Conservation (phyloP, 53 echinoderm and acorn worm genomes). For the Pentamera pediparva region DNA sequence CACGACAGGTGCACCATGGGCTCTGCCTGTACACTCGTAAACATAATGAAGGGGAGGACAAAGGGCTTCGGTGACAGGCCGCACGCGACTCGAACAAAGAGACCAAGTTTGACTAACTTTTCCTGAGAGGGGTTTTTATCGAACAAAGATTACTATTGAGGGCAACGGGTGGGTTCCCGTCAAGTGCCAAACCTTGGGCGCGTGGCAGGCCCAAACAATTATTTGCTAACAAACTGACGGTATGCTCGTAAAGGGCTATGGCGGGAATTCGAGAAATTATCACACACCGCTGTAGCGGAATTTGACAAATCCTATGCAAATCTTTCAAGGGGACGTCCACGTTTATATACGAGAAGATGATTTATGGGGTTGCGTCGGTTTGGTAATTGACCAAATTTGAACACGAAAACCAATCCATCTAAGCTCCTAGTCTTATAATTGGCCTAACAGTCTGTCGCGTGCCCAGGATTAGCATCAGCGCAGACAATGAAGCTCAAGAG, state of each 20-base stretch:
- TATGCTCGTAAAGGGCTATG: slow-evolving; percentile 13
- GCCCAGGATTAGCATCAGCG: slow-evolving; percentile 32
- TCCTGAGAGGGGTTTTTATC: slow-evolving; percentile 29
- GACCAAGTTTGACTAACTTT: slow-evolving; percentile 32
- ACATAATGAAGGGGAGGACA: slow-evolving; percentile 38
- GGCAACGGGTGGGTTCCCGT: slow-evolving; percentile 32
- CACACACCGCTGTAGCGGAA: slow-evolving; percentile 18
- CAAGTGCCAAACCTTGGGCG: slow-evolving; percentile 1
- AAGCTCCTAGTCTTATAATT: neutral
- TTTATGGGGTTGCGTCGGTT: slow-evolving; percentile 26
- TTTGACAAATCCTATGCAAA: slow-evolving; percentile 19
- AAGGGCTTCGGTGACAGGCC: slow-evolving; percentile 47
- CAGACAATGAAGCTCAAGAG: slow-evolving; percentile 19
- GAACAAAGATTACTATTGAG: slow-evolving; percentile 34
- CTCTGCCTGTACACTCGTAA: slow-evolving; percentile 20
- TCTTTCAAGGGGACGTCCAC: slow-evolving; percentile 1
- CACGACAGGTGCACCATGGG: slow-evolving; percentile 38
- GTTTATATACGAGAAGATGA: too few relatives aligned
- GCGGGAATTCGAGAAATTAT: slow-evolving; percentile 23
- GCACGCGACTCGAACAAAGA: slow-evolving; percentile 73
- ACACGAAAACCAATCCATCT: neutral
- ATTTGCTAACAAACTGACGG: slow-evolving; percentile 20
- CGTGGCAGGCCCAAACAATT: slow-evolving; percentile 28
- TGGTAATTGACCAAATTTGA: slow-evolving; percentile 3
- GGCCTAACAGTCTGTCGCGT: slow-evolving; percentile 25